phyloP scores from a whole-genome alignment of 2,888 invertebrate species.

The Lepidochitona cinerea region DNA sequence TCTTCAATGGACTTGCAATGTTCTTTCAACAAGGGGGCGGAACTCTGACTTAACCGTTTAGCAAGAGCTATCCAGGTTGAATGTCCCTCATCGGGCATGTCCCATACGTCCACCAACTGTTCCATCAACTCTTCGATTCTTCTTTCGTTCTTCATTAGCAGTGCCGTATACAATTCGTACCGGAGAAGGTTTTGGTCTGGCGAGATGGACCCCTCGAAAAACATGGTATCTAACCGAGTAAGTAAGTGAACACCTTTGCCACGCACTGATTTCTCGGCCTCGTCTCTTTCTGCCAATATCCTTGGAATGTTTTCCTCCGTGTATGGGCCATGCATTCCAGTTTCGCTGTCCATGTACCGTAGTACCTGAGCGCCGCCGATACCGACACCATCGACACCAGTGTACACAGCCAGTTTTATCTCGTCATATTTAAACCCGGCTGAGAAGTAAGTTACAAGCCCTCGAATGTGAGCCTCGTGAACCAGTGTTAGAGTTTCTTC shows the following conservation, averaged over 20 bases:
- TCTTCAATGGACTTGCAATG: neutral
- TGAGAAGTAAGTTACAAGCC: slow-evolving; percentile 46
- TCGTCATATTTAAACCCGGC: slow-evolving; percentile 51
- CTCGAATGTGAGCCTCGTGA: slow-evolving; percentile 42
- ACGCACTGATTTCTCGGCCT: slow-evolving; percentile 34
- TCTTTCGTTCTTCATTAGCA: slow-evolving; percentile 28
- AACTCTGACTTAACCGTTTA: neutral
- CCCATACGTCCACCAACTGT: neutral
- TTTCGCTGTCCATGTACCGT: slow-evolving; percentile 43
- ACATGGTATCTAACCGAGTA: slow-evolving; percentile 46
- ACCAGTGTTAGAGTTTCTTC: slow-evolving; percentile 43
- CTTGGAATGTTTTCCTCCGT: slow-evolving; percentile 48
- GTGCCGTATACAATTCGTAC: slow-evolving; percentile 33
- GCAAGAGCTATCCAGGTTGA: neutral
- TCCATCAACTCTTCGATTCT: neutral
- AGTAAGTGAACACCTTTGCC: slow-evolving; percentile 41
- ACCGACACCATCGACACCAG: slow-evolving; percentile 46
- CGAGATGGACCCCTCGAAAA: slow-evolving; percentile 12
- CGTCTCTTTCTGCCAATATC: slow-evolving; percentile 38
- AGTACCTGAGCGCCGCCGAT: slow-evolving; percentile 48
- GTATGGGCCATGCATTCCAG: slow-evolving; percentile 50
- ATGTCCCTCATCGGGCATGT: neutral
- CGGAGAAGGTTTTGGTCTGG: slow-evolving; percentile 30
- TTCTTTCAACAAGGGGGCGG: neutral
- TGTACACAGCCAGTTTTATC: slow-evolving; percentile 45